These are phyloP conservation scores for Cyaniris semiargus DNA, from an alignment of 2,888 invertebrate genomes.

Conservation along the genomic window DNA sequence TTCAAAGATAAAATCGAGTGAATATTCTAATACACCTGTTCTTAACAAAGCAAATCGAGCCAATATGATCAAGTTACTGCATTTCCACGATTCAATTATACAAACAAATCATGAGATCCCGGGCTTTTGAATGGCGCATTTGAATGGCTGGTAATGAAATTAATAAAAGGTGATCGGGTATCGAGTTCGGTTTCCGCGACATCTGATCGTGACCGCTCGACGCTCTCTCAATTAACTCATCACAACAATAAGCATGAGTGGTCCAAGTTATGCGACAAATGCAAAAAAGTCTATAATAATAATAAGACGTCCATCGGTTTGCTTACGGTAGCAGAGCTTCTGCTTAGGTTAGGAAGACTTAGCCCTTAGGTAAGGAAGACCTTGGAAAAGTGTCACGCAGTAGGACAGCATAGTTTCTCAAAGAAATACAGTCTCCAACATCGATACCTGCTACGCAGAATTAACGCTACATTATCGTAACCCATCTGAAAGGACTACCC, in stretches of 20 bases:
- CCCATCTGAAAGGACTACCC: too few species aligned
- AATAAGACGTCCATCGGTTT: too few species aligned
- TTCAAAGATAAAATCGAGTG: too few species aligned
- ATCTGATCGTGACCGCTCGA: slow-evolving; percentile 66
- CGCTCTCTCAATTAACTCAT: slow-evolving; percentile 54
- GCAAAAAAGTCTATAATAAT: too few species aligned
- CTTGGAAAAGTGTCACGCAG: too few species aligned
- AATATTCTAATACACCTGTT: neutral
- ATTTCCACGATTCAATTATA: neutral
- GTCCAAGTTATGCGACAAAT: slow-evolving; percentile 34
- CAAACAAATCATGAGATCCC: neutral
- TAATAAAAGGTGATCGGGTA: slow-evolving; percentile 43
- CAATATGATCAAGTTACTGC: slow-evolving; percentile 16
- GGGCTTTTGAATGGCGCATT: neutral
- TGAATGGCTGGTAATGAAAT: slow-evolving; percentile 19
- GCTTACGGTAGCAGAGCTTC: too few species aligned
- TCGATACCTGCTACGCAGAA: too few species aligned
- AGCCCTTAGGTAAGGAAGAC: too few species aligned
- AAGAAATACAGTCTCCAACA: too few species aligned
- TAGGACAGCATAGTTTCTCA: too few species aligned
- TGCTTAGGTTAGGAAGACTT: too few species aligned
- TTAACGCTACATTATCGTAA: too few species aligned
- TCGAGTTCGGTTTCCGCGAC: slow-evolving; percentile 46
- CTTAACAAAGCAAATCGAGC: neutral
- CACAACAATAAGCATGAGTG: slow-evolving; percentile 45